Evolutionary conservation across 2,113 vertebrate genomes (phyloP).

Genomic region (Phalacrocorax aristotelis): DNA sequence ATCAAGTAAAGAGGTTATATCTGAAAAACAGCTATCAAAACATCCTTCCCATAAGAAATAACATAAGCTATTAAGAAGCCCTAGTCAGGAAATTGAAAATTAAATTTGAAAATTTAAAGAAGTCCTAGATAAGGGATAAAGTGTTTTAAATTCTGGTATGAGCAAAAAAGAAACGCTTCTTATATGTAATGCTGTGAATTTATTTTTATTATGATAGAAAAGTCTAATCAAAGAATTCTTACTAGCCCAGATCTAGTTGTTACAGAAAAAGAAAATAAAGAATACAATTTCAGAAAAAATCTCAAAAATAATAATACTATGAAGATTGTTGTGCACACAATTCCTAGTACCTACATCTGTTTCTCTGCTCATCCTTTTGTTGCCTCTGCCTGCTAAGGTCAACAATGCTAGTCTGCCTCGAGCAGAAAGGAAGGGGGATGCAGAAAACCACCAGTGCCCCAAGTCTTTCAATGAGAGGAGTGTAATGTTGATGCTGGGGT

Average conservation of each 20-base stretch:
- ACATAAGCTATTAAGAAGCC: background rate
- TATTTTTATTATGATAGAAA: background rate
- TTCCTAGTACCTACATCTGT: background rate
- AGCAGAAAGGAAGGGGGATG: background rate
- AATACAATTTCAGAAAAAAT: background rate
- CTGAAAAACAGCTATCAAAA: background rate
- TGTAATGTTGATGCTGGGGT: background rate
- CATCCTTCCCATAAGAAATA: background rate
- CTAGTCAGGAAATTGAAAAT: background rate
- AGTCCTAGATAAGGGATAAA: background rate
- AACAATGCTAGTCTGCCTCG: background rate
- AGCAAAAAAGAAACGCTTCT: background rate
- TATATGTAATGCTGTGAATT: background rate
- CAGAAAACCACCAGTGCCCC: background rate
- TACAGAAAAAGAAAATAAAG: background rate
- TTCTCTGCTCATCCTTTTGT: background rate
- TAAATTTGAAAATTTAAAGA: background rate
- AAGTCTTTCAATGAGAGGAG: background rate
- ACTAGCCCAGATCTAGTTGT: background rate
- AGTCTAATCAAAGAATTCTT: background rate
- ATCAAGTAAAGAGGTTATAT: background rate
- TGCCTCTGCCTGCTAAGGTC: background rate
- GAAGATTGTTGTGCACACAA: background rate
- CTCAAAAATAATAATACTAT: background rate
- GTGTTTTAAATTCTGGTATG: background rate